Evolutionary conservation across 2,888 invertebrate genomes (phyloP), one percentile per base, ranked within the genome.

Genomic region (Ditylenchus weischeri): DNA sequence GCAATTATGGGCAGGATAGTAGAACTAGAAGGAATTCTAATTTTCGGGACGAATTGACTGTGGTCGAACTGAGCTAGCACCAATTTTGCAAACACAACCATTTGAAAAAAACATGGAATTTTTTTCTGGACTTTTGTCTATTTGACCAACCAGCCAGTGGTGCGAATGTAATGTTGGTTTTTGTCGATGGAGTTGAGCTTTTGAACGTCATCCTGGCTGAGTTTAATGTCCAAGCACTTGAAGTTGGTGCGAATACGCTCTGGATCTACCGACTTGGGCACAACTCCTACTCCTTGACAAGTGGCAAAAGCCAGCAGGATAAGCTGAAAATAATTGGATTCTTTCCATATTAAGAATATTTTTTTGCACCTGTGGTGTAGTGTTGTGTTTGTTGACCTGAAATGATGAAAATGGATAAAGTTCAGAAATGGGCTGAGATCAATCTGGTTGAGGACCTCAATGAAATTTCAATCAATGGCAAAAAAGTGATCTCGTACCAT

Each of bases 291-390:
- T 66, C 87, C 87, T 81, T 89, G 89, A 80, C 90, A 89, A 15
- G 90, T 78, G 2, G 90, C 89, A 91, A 91, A 92, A 57, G 87
- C 86, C 15, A 92, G 85, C 11, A 91, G 83, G 58, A 79, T 54
- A 11, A 75, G 69, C 75, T 77, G 54, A 10, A 54, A 54, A 5
- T 29, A 4, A 29, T 29, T 2, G 29, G 29, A 29, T 29, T 29
- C 5, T 29, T 29, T 29, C 15, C 15, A 51, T 19, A 58, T 57
- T 23, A 11, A 69, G 49, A n/a, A 36, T 23, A 13, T 7, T 8
- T 8, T 13, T 10, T 54, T 69, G 29, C 54, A 76, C 75, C 61
- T 74, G 77, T 11, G 73, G 75, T 19, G 74, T 68, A 1, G 74
- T 74, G 0, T 86, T 83, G 19, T 88, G 82, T 71, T 87, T 86